phyloP scores from a whole-genome alignment of 2,888 invertebrate genomes.

The Hydropsyche betteni region DNA sequence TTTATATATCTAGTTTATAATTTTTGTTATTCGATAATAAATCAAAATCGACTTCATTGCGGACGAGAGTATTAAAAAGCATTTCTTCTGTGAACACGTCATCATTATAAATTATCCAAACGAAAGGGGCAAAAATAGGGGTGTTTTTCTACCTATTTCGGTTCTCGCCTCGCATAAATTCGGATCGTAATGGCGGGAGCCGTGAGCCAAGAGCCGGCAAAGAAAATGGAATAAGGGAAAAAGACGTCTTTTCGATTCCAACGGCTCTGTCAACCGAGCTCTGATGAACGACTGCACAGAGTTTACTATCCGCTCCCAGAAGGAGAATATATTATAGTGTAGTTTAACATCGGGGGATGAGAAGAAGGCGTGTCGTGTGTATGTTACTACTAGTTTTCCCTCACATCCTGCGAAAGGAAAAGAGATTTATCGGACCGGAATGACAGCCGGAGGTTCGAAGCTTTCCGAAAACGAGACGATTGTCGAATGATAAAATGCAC shows the following conservation, averaged over 20 bases:
- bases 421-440: slow-evolving; percentile 18
- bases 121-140: background rate
- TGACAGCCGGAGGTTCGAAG: background rate
- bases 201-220: slow-evolving; percentile 14
- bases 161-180: slow-evolving; percentile 39
- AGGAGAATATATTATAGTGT: slow-evolving; percentile 13
- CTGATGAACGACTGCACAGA: slow-evolving; percentile 35
- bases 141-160: slow-evolving; percentile 15
- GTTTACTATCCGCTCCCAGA: slow-evolving; percentile 29
- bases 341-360: background rate
- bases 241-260: slow-evolving; percentile 23
- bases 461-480: background rate
- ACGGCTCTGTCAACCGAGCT: slow-evolving; percentile 38
- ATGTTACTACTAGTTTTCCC: background rate
- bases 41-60: too few relatives aligned
- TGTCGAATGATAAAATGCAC: slow-evolving; percentile 2
- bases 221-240: slow-evolving; percentile 35
- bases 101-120: slow-evolving; percentile 9
- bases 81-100: background rate
- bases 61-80: too few relatives aligned
- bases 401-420: background rate
- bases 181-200: slow-evolving; percentile 29
- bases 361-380: background rate
- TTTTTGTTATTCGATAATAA: too few relatives aligned
- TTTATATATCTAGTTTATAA: too few relatives aligned